Percentiles rank a stretch among this genome's conserved stretches.
phyloP scores from a whole-genome alignment of 2,797 vertebrate genomes.

The Todus mexicanus region DNA sequence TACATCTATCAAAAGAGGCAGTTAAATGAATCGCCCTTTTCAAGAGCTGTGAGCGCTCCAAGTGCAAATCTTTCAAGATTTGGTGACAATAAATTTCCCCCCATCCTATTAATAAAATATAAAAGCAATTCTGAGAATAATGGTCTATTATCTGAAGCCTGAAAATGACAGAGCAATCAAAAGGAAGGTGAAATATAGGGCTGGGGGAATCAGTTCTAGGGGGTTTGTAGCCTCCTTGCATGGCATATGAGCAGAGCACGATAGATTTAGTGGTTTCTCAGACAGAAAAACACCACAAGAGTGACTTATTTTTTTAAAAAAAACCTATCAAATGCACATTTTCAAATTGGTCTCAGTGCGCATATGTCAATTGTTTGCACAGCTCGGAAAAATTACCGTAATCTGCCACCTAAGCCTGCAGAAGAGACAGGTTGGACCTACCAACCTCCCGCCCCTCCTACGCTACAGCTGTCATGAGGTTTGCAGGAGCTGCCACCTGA shows the following conservation, averaged over 20 bases:
- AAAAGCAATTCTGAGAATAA: slow-evolving; percentile 60
- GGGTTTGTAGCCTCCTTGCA: not conserved
- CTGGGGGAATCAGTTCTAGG: not conserved
- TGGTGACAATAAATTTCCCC: slow-evolving; percentile 26
- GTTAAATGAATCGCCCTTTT: not conserved
- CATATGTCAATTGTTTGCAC: not conserved
- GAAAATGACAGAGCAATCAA: slow-evolving; percentile 58
- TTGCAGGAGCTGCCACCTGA: not conserved
- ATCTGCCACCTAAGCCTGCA: not conserved
- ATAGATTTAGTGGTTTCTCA: not conserved
- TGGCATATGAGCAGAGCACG: rapidly evolving
- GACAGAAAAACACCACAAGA: not conserved
- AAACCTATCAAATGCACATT: not conserved
- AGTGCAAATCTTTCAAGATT: slow-evolving; percentile 37
- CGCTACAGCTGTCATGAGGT: not conserved
- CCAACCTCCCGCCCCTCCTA: not conserved
- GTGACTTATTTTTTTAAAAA: not conserved
- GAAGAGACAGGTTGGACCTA: not conserved
- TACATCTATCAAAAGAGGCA: not conserved
- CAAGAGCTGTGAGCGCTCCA: not conserved
- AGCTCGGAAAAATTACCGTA: not conserved
- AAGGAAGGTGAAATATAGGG: slow-evolving; percentile 50
- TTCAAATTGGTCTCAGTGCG: not conserved
- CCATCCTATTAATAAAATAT: slow-evolving; percentile 69
- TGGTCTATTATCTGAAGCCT: slow-evolving; percentile 62